Evolutionary conservation across 2,888 invertebrate species (phyloP).

Genomic region (Cryptus viduatorius): DNA sequence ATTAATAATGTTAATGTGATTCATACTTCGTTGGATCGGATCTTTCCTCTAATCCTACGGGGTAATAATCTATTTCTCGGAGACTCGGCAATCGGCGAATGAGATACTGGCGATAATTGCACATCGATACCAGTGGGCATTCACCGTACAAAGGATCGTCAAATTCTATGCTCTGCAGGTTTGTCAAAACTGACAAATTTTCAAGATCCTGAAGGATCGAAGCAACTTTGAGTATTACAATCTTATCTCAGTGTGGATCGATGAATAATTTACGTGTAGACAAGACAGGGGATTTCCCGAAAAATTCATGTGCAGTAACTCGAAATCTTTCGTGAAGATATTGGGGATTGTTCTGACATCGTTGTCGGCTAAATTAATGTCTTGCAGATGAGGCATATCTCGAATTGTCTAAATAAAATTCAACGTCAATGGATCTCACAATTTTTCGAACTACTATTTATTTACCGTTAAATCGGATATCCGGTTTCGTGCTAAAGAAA

Average conservation of each 20-base stretch:
- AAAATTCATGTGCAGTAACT: constrained; percentile 69
- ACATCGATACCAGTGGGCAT: constrained; percentile 70
- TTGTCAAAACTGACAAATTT: constrained; percentile 62
- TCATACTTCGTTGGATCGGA: constrained; percentile 65
- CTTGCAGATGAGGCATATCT: constrained; percentile 61
- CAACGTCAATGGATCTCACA: neutral
- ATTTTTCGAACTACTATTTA: neutral
- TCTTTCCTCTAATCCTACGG: constrained; percentile 67
- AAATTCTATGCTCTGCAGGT: constrained; percentile 70
- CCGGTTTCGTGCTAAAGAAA: constrained; percentile 73
- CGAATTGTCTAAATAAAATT: constrained; percentile 65
- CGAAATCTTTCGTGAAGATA: constrained; percentile 63
- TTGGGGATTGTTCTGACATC: constrained; percentile 66
- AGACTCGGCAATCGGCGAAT: constrained; percentile 69
- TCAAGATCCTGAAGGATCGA: constrained; percentile 69
- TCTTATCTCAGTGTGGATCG: neutral
- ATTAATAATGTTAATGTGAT: neutral
- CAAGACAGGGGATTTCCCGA: constrained; percentile 71
- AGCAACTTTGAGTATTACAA: constrained; percentile 10
- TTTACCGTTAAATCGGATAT: constrained; percentile 67
- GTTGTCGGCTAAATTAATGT: constrained; percentile 74
- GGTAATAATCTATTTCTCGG: constrained; percentile 70
- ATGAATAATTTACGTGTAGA: constrained; percentile 65
- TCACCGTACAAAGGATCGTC: constrained; percentile 73
- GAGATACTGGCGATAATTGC: constrained; percentile 72